These are phyloP conservation scores for Triops cancriformis DNA, from an alignment of 1,140 invertebrate species.

Conservation along the genomic window DNA sequence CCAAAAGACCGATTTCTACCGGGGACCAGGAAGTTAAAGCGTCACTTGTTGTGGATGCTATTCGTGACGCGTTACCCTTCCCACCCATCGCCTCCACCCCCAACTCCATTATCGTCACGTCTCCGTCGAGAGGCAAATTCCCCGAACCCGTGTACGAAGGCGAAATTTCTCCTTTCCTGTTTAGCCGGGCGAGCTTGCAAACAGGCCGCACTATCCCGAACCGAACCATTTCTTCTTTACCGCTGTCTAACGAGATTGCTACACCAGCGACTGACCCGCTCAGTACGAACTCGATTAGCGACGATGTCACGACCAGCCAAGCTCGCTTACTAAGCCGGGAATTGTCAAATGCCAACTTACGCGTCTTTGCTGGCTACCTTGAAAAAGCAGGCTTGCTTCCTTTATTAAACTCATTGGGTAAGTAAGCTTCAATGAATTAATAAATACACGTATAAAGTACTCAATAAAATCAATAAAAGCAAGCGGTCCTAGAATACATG, in stretches of 20 bases:
- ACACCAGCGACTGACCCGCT: background rate
- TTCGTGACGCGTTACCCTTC: background rate
- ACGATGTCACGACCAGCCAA: background rate
- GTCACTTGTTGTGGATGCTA: background rate
- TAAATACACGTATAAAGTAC: too few relatives aligned
- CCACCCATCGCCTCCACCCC: background rate
- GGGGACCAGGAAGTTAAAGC: background rate
- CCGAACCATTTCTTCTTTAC: background rate
- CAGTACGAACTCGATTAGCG: background rate
- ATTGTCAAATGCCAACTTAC: background rate
- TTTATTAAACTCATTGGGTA: background rate
- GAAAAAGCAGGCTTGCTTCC: background rate
- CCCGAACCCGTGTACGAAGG: background rate
- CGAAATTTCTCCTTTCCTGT: background rate
- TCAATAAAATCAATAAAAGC: too few relatives aligned
- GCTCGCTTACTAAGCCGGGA: background rate
- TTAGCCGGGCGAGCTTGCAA: background rate
- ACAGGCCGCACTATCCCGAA: constrained; percentile 3
- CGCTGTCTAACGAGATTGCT: background rate
- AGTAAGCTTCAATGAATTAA: too few relatives aligned
- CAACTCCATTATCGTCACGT: background rate
- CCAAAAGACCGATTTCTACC: background rate
- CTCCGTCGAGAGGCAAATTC: background rate
- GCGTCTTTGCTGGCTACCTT: background rate
- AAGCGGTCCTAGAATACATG: too few relatives aligned